Conservation (phyloP, 1,140 invertebrate genomes). For the Dolichoris vasculosae region DNA sequence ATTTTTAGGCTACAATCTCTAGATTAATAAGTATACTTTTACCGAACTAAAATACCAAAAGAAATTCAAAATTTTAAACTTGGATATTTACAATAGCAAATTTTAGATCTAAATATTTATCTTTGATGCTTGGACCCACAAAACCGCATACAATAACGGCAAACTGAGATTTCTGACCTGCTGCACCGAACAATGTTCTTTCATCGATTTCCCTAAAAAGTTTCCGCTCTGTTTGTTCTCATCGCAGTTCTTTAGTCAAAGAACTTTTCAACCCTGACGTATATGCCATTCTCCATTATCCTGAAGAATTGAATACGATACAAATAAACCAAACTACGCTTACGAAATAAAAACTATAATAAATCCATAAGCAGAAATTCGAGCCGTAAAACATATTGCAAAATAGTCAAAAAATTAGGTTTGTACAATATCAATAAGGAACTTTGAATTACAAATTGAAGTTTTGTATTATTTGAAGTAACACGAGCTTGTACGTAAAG, state of each 20-base stretch:
- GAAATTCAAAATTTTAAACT: too few species aligned
- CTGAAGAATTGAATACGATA: background rate
- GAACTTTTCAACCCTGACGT: background rate
- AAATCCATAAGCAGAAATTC: background rate
- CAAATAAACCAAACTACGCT: background rate
- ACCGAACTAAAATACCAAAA: too few species aligned
- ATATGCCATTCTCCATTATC: background rate
- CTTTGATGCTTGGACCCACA: background rate
- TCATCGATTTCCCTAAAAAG: conserved; percentile 1
- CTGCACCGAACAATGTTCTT: background rate
- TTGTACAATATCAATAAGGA: too few species aligned
- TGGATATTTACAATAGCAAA: too few species aligned
- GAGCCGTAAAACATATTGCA: too few species aligned
- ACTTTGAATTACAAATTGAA: background rate
- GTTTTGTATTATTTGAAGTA: background rate
- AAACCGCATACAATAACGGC: background rate
- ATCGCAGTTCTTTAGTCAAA: background rate
- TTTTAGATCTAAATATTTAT: background rate
- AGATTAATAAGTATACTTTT: too few species aligned
- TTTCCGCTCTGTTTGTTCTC: background rate
- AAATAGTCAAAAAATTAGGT: too few species aligned
- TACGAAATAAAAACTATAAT: background rate
- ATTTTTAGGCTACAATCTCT: too few species aligned
- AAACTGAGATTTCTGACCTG: background rate
- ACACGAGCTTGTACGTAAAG: too few species aligned